Evolutionary conservation across 2,888 invertebrate genomes (phyloP).

Genomic region (Nowickia ferox): DNA sequence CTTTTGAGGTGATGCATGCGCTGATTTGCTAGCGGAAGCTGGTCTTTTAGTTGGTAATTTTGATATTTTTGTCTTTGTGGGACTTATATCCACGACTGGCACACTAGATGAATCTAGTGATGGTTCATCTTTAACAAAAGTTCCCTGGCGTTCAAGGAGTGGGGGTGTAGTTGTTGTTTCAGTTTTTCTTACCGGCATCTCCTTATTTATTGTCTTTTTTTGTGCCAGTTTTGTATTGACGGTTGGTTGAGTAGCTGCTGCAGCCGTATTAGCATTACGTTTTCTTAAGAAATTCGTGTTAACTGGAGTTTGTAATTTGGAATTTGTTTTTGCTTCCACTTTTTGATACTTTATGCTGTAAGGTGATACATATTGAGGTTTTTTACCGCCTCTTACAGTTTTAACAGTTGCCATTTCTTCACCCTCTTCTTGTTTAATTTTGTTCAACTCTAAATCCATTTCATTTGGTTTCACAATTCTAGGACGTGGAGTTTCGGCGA

Average conservation of each 20-base stretch:
- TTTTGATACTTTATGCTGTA: constrained; percentile 83
- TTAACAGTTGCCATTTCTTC: constrained; percentile 73
- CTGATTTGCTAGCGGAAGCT: constrained; percentile 32
- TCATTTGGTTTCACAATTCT: constrained; percentile 74
- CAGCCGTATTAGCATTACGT: constrained; percentile 50
- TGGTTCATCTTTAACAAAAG: constrained; percentile 94
- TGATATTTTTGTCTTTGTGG: constrained; percentile 77
- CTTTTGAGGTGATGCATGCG: constrained; percentile 76
- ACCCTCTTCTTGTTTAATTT: constrained; percentile 79
- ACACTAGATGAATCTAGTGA: constrained; percentile 79
- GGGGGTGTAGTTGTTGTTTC: constrained; percentile 74
- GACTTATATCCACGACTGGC: constrained; percentile 80
- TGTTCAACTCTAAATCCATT: constrained; percentile 83
- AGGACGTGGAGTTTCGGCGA: constrained; percentile 54
- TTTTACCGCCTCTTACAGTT: constrained; percentile 84
- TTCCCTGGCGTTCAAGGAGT: constrained; percentile 92
- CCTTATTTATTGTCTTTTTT: constrained; percentile 74
- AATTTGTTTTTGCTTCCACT: constrained; percentile 53
- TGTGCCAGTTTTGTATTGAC: constrained; percentile 70
- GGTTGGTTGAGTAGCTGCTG: constrained; percentile 24
- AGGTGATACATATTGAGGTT: constrained; percentile 87
- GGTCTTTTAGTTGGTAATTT: constrained; percentile 80
- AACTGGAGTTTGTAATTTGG: constrained; percentile 71
- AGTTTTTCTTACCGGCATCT: neutral
- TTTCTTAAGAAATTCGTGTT: constrained; percentile 59